Evolutionary conservation across 2,888 invertebrate species (phyloP), one percentile per base, ranked within the genome.

Genomic region (Heliconius aoede): DNA sequence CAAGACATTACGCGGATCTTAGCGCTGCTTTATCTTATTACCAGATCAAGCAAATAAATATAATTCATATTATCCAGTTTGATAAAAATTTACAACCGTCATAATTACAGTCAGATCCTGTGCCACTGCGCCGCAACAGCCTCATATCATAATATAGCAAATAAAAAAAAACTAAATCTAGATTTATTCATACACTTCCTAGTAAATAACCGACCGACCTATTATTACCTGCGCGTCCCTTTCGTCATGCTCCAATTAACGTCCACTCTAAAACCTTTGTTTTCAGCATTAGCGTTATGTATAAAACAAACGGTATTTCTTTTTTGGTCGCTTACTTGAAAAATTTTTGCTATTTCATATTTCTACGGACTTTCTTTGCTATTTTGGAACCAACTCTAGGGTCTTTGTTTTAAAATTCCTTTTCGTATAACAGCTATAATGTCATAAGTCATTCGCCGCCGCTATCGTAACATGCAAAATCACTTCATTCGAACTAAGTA

Each of bases 381-480:
- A 26, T 58, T n/a, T 1, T 21, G 46, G 60, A 58, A 58, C 32
- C 8, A 40, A 69, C 55, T 58, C 40, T 76, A 76, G 55, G 1
- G 0, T 21, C 1, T 7, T n/a, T 0, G 1, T 0, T 4, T 32
- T 60, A 78, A 21, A n/a, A 76, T 69, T 26, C 7, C 30, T 58
- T 68, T 68, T 76, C 11, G 18, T 15, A 5, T 65, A 65, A 0
- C 5, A 30, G 11, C 1, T 61, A 13, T 1, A 40, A 71, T 40
- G 40, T 55, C 72, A 55, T 74, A 68, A 68, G 62, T 76, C 64
- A 74, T 74, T 76, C 76, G 72, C 72, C 30, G 58, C 65, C 55
- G 74, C 64, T 78, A 78, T 82, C 79, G 84, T 85, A 83, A 83
- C 88, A 88, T 86, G 88, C 85, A 84, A 89, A 88, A 89, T 89